Base-by-base conservation (phyloP, 1,140 invertebrate genomes). In the Hypsibius dujardini region DNA sequence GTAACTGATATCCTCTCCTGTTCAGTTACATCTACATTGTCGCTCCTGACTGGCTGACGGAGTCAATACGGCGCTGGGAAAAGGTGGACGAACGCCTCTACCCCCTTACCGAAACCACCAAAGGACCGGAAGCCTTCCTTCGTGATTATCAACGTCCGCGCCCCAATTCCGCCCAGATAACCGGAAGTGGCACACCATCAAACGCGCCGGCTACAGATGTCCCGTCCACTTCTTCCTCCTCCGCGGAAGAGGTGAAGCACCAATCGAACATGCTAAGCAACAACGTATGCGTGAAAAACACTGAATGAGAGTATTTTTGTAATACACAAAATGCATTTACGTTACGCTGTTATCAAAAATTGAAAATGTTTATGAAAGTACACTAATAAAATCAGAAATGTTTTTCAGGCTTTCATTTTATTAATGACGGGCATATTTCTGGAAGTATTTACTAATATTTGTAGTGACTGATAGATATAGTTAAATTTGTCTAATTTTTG, bases 11-110 rank as follows among this genome's bases (percentile, higher is more conserved):
- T 75, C 14, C 59, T 71, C 67, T 72, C 42, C 62, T 7, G 60
- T 50, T n/a, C 47, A 59, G 74, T 88, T 1, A 71, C 70, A 84
- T 90, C 14, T 84, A 86, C 77, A 86, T 95, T 62, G 92, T 97
- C 0, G 92, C 89, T 74, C 87, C 90, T 0, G 88, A 92, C 73
- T 98, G 94, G 94, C 79, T 98, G 47, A 93, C 91, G 90, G 84
- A 84, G 46, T 95, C 92, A 79, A 87, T 89, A 12, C 92, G 95
- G 79, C 80, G 92, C 59, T 96, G 91, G 91, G 90, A 94, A 77
- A 84, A 85, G 45, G 90, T 90, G 0, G 89, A 93, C 70, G 92
- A 95, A 77, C 82, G 83, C 71, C 77, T 91, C 0, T 90, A 87
- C 78, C 85, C 87, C 2, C 78, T 93, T 71, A 74, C 74, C 75